A percentile compares a stretch with the other conserved stretches of the same genome.
phyloP scores from a whole-genome alignment of 2,113 vertebrate species.

The Lipophrys pholis region DNA sequence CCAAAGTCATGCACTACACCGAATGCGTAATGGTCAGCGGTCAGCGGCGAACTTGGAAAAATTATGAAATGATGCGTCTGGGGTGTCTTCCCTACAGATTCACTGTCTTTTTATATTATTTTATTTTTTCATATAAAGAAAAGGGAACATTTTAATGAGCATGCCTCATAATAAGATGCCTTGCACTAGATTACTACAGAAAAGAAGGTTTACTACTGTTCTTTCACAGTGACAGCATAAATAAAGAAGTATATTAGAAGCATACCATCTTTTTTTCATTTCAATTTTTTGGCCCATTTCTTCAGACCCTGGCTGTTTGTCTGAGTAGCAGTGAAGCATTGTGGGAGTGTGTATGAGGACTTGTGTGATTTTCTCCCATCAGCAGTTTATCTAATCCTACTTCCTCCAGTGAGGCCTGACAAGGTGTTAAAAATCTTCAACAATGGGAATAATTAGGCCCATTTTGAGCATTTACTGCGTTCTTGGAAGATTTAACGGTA shows the following conservation, averaged over 20 bases:
- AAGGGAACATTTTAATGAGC: conserved; percentile 24
- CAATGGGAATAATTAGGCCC: conserved; percentile 63
- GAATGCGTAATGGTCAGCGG: too few relatives aligned
- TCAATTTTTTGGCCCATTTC: background rate
- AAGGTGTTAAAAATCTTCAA: conserved; percentile 35
- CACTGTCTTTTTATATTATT: conserved; percentile 10
- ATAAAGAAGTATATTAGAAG: conserved; percentile 1
- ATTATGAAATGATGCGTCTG: too few relatives aligned
- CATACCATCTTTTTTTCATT: background rate
- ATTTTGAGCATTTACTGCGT: conserved; percentile 44
- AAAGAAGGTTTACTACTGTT: background rate
- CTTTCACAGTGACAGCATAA: background rate
- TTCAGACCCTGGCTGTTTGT: background rate
- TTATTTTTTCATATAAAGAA: conserved; percentile 21
- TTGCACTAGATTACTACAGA: background rate
- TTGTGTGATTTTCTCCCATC: conserved; percentile 38
- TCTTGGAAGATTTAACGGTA: conserved; percentile 25
- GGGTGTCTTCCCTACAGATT: too few relatives aligned
- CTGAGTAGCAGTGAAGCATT: background rate
- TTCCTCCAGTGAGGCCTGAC: conserved; percentile 32
- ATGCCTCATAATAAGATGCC: conserved; percentile 9
- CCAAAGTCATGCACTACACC: too few relatives aligned
- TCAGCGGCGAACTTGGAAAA: too few relatives aligned
- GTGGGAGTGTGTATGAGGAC: background rate
- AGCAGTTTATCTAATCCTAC: conserved; percentile 44